Conservation (phyloP, 2,888 invertebrate genomes). For the Dryobota labecula region DNA sequence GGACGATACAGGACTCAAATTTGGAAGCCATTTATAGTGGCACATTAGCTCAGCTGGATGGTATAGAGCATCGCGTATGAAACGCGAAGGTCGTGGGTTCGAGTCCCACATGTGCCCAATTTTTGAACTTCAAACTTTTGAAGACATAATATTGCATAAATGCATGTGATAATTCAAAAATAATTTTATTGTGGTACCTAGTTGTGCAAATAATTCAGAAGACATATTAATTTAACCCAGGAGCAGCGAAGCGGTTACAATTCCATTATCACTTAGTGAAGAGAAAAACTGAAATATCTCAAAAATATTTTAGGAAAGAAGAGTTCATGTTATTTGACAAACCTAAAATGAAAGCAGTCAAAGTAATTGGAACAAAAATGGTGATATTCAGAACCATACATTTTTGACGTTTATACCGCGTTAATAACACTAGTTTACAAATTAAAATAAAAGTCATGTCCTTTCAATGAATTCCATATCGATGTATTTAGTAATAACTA, state of each 20-base stretch:
- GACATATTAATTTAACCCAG: not conserved
- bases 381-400: too few relatives aligned
- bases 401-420: too few relatives aligned
- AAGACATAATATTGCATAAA: not conserved
- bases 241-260: not conserved
- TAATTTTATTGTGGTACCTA: too few relatives aligned
- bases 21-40: not conserved
- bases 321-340: not conserved
- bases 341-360: not conserved
- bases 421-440: too few relatives aligned
- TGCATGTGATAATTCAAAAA: not conserved
- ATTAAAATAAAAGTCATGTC: too few relatives aligned
- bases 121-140: not conserved
- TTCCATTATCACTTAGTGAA: not conserved
- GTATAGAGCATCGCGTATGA: conserved; percentile 13
- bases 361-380: not conserved
- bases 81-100: conserved; percentile 26
- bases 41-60: conserved; percentile 36
- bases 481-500: too few relatives aligned
- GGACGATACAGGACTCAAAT: conserved; percentile 2
- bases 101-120: conserved; percentile 29
- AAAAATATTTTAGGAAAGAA: not conserved
- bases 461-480: too few relatives aligned
- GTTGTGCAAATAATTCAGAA: not conserved
- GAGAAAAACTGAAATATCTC: not conserved